phyloP scores from a whole-genome alignment of 2,888 invertebrate species.

The Spisula solida region DNA sequence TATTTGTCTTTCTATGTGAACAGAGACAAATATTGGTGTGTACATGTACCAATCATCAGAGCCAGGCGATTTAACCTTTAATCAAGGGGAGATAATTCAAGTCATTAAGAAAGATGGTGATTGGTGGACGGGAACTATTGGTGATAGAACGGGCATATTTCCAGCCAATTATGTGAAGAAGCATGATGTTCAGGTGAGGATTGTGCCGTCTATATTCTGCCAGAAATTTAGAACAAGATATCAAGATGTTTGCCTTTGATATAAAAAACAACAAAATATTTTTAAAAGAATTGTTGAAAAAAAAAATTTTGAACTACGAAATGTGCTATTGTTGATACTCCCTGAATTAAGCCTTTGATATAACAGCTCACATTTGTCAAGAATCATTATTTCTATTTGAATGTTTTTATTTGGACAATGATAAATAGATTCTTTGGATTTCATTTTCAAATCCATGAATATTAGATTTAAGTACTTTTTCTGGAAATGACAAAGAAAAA shows the following conservation, averaged over 20 bases:
- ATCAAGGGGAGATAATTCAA: conserved; percentile 94
- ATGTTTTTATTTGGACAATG: too few relatives aligned
- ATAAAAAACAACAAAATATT: too few relatives aligned
- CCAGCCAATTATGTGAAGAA: conserved; percentile 96
- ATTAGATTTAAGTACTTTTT: too few relatives aligned
- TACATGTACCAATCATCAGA: conserved; percentile 89
- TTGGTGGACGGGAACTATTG: conserved; percentile 99
- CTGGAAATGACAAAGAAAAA: too few relatives aligned
- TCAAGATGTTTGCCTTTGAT: background rate
- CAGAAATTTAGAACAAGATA: background rate
- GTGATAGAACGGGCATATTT: conserved; percentile 95
- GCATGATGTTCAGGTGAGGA: conserved; percentile 81
- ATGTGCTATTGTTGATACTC: too few relatives aligned
- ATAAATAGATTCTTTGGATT: too few relatives aligned
- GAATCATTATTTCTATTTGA: too few relatives aligned
- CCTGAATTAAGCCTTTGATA: too few relatives aligned
- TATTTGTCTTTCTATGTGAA: background rate
- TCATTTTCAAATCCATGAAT: too few relatives aligned
- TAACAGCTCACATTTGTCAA: too few relatives aligned
- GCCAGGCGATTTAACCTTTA: conserved; percentile 96
- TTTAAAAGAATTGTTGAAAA: too few relatives aligned
- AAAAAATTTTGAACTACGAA: too few relatives aligned
- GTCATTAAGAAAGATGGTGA: conserved; percentile 97
- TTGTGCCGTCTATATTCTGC: background rate
- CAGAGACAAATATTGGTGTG: conserved; percentile 84